phyloP scores from a whole-genome alignment of 2,888 invertebrate species.

The Drosophila seclusa region DNA sequence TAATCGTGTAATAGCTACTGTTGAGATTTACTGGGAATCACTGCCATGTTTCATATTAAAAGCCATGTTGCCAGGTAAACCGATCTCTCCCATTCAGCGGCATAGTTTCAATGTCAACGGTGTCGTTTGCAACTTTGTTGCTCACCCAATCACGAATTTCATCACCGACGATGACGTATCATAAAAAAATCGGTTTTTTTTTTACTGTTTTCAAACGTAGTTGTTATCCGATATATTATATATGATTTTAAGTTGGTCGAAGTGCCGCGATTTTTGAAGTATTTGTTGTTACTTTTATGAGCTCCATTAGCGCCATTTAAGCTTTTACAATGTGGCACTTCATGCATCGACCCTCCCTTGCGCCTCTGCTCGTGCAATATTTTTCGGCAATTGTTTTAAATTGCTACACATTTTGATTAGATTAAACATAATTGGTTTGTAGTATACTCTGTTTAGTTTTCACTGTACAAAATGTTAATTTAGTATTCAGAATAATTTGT shows the following conservation, averaged over 20 bases:
- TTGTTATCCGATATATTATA: not conserved
- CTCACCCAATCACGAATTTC: constrained; percentile 50
- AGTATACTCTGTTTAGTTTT: not conserved
- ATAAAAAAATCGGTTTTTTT: constrained; percentile 21
- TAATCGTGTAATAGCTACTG: not conserved
- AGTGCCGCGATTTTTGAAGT: constrained; percentile 18
- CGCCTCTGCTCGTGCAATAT: not conserved
- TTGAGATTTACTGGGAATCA: not conserved
- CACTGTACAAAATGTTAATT: not conserved
- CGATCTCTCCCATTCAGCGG: constrained; percentile 11
- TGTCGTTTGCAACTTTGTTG: constrained; percentile 55
- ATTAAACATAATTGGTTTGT: constrained; percentile 23
- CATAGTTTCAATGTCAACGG: constrained; percentile 72
- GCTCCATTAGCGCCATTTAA: constrained; percentile 22
- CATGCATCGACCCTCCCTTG: constrained; percentile 14
- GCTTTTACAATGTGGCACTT: constrained; percentile 14
- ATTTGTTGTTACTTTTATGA: constrained; percentile 1
- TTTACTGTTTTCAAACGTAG: not conserved
- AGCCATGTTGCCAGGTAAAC: constrained; percentile 1
- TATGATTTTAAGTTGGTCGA: not conserved
- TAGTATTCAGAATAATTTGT: not conserved
- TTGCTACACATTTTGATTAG: constrained; percentile 40
- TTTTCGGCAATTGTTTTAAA: constrained; percentile 15
- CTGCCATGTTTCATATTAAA: not conserved
- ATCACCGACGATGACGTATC: constrained; percentile 68